Conservation (phyloP, 2,797 vertebrate genomes). For the Trematomus bernacchii region DNA sequence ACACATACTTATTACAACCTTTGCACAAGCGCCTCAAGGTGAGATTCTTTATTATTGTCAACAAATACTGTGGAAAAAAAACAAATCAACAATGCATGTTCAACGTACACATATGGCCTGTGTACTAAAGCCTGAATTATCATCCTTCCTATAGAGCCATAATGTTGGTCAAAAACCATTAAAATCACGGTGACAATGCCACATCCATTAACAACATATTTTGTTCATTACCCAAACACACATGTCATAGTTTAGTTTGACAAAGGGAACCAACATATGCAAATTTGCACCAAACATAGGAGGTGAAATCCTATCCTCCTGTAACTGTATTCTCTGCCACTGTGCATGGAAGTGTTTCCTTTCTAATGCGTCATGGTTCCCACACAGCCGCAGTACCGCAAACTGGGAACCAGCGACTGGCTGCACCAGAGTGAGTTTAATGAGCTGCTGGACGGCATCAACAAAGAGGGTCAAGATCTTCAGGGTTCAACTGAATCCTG, state of each 20-base stretch:
- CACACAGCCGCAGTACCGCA: constrained; percentile 72
- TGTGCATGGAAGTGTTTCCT: neutral
- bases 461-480: constrained; percentile 53
- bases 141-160: too few species aligned
- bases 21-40: constrained; percentile 77
- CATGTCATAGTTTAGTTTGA: neutral
- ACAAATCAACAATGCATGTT: too few species aligned
- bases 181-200: too few species aligned
- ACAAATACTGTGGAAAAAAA: too few species aligned
- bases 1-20: constrained; percentile 56
- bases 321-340: neutral
- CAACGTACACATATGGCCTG: too few species aligned
- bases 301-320: too few species aligned
- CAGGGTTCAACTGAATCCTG: constrained; percentile 35
- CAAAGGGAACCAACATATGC: neutral
- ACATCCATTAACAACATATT: too few species aligned
- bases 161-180: neutral
- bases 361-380: neutral
- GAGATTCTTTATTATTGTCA: neutral
- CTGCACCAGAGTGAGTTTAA: constrained; percentile 59
- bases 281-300: neutral
- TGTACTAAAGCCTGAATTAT: too few species aligned
- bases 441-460: constrained; percentile 56
- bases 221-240: neutral
- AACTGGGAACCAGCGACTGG: constrained; percentile 79